Conservation (phyloP, 2,797 vertebrate species). For the Gallirallus australis region DNA sequence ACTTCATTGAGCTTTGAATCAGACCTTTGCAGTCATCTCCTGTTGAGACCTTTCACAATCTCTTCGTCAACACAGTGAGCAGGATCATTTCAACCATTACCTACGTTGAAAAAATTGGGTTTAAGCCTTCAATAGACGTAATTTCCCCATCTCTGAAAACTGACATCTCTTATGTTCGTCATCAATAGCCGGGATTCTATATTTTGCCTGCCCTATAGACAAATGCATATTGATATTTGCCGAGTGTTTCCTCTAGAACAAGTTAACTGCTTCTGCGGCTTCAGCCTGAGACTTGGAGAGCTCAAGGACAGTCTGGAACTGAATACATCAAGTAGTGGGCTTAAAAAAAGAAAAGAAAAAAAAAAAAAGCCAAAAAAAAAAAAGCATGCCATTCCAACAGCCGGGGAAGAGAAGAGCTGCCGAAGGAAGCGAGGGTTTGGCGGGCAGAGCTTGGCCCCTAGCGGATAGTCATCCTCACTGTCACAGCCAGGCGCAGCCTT, state of each 20-base stretch:
- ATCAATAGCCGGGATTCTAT: neutral
- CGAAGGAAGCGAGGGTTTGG: conserved; percentile 53
- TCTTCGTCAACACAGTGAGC: neutral
- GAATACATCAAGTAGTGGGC: conserved; percentile 6
- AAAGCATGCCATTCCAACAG: neutral
- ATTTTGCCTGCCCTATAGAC: neutral
- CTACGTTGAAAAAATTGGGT: neutral
- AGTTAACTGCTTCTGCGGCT: neutral
- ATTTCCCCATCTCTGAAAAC: conserved; percentile 11
- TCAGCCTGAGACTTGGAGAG: conserved; percentile 19
- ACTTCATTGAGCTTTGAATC: neutral
- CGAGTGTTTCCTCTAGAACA: neutral
- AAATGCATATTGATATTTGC: conserved; percentile 33
- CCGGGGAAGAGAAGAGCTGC: conserved; percentile 11
- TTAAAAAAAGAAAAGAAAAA: neutral
- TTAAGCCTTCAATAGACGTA: conserved; percentile 20
- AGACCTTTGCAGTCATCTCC: neutral
- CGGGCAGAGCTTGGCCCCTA: conserved; percentile 63
- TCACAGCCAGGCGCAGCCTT: conserved; percentile 53
- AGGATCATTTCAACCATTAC: neutral
- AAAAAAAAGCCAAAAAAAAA: neutral
- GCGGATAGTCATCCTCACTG: conserved; percentile 67
- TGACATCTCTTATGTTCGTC: neutral
- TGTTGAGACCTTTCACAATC: neutral
- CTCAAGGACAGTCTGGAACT: conserved; percentile 56